Conservation (phyloP, 37 sponge, comb jelly and placozoan genomes). For the Amphimedon queenslandica region DNA sequence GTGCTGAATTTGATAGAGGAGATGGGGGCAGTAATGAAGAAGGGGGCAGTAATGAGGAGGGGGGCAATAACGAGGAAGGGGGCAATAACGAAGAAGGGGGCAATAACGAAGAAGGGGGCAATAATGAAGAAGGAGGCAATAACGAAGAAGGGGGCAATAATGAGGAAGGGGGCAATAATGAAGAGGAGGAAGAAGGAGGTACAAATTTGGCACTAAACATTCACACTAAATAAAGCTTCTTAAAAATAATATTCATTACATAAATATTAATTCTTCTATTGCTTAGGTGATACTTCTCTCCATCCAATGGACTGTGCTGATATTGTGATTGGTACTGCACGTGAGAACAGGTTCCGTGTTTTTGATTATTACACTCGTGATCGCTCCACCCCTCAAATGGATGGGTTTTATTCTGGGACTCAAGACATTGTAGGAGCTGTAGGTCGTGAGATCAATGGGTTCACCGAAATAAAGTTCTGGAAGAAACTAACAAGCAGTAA, state of each 20-base stretch:
- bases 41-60: slow-evolving; percentile 11
- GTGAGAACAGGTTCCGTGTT: slow-evolving; percentile 32
- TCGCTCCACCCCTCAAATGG: slow-evolving; percentile 55
- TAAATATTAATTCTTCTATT: too few relatives aligned
- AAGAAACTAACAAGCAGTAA: slow-evolving; percentile 18
- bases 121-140: too few relatives aligned
- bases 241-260: too few relatives aligned
- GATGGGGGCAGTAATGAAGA: slow-evolving; percentile 32
- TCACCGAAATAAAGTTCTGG: slow-evolving; percentile 52
- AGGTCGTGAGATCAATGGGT: slow-evolving; percentile 37
- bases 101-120: slow-evolving; percentile 34
- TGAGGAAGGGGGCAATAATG: slow-evolving; percentile 30
- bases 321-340: slow-evolving; percentile 61
- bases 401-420: slow-evolving; percentile 56
- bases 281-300: neutral
- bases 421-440: slow-evolving; percentile 65
- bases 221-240: too few relatives aligned
- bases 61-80: slow-evolving; percentile 32
- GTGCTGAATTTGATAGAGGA: neutral
- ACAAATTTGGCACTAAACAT: too few relatives aligned
- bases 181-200: slow-evolving; percentile 34
- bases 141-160: too few relatives aligned
- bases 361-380: slow-evolving; percentile 82
- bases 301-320: slow-evolving; percentile 79
- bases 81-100: slow-evolving; percentile 35